Evolutionary conservation across 2,113 vertebrate species (phyloP), one percentile per base, ranked within the genome.

Genomic region (Balaenoptera acutorostrata): DNA sequence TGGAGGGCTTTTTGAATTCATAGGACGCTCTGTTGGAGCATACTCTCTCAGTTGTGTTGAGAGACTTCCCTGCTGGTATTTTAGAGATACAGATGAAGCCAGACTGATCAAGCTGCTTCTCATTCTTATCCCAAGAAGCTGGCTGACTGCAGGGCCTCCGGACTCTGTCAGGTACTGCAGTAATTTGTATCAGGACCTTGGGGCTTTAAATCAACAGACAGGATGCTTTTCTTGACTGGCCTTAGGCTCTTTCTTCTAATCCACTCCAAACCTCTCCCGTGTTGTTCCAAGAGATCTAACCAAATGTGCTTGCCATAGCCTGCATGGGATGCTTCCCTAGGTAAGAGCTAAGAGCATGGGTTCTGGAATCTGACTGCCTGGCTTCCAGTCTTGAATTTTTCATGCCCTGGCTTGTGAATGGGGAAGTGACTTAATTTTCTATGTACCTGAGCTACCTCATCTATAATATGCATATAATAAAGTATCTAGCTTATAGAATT

Each of bases 131-230:
- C 75, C 41, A 80, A 91, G 52, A 93, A 90, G 46, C 13, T 81
- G 63, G 29, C 44, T 91, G 49, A 57, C 25, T 49, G 5, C 41
- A 64, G 17, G 57, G 36, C 17, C 15, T 77, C 11, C 2, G 86
- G 80, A 77, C 69, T 88, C 49, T 96, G 41, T 96, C 68, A 95
- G 55, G 69, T 77, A 21, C 57, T 81, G 68, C 84, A 4, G 5
- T 92, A 46, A 85, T 98, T 90, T 92, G 59, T 95, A 29, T 92
- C 59, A 63, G 92, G 71, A 92, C 68, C 75, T 82, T 39, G 39
- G 61, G 59, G 23, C 46, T 94, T 6, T 83, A 84, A 95, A 89
- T 96, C 84, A 93, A 55, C 31, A 90, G 44, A 96, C 20, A 52
- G 39, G 27, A 88, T 27, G 46, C 36, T 57, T 72, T 85, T 89